Percentiles rank a stretch among this genome's conserved stretches.
These are phyloP conservation scores for Corythoichthys haematopterus DNA, from an alignment of 2,113 vertebrate species.

Conservation along the genomic window DNA sequence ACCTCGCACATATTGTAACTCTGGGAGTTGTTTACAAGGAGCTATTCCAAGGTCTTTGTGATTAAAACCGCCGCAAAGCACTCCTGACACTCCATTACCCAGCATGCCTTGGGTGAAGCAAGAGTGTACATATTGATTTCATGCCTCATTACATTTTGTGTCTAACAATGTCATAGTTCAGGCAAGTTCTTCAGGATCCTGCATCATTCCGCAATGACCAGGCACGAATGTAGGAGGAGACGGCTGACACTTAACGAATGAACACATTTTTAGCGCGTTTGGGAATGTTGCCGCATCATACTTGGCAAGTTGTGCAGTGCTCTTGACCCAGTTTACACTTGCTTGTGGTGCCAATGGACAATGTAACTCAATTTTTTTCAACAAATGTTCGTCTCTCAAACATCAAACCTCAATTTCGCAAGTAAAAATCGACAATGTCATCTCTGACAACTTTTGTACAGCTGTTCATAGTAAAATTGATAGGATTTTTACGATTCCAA, in stretches of 20 bases:
- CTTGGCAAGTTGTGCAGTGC: slow-evolving; percentile 10
- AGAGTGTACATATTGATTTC: slow-evolving; percentile 76
- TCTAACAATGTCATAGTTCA: slow-evolving; percentile 70
- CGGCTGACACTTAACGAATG: slow-evolving; percentile 51
- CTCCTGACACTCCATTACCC: slow-evolving; percentile 77
- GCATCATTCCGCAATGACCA: slow-evolving; percentile 45
- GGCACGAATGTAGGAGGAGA: slow-evolving; percentile 50
- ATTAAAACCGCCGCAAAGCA: slow-evolving; percentile 71
- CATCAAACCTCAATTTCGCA: neutral
- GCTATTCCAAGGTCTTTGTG: slow-evolving; percentile 70
- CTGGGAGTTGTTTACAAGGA: slow-evolving; percentile 54
- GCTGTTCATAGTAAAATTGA: too few species aligned
- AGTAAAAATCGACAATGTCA: too few species aligned
- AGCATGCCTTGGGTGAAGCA: slow-evolving; percentile 63
- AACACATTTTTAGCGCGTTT: slow-evolving; percentile 41
- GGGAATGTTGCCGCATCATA: slow-evolving; percentile 6
- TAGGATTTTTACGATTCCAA: too few species aligned
- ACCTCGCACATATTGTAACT: slow-evolving; percentile 17
- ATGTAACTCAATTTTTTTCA: neutral
- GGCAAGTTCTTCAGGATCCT: slow-evolving; percentile 50
- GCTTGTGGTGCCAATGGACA: neutral
- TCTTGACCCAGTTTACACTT: slow-evolving; percentile 36
- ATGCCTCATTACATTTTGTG: slow-evolving; percentile 71
- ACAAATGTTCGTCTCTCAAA: neutral
- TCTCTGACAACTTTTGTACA: too few species aligned